These are phyloP conservation scores for Aphelocoma californica DNA, from an alignment of 2,797 vertebrate genomes.

Conservation along the genomic window DNA sequence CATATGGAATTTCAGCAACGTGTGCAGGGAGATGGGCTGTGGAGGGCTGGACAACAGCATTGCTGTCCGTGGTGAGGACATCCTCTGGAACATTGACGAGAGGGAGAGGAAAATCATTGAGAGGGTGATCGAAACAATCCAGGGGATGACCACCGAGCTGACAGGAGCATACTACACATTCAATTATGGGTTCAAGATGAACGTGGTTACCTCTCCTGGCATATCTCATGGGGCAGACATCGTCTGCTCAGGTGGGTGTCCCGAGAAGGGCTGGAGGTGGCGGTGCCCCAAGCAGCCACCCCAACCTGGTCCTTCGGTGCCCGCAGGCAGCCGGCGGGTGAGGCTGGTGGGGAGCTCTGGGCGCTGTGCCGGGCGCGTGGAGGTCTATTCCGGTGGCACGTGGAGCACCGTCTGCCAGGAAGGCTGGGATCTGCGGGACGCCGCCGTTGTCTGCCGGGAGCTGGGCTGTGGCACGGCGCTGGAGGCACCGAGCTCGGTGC, in stretches of 20 bases:
- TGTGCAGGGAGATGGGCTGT: too few relatives aligned
- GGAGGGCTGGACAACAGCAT: too few relatives aligned
- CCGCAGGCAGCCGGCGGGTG: slow-evolving; percentile 37
- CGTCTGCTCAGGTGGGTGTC: neutral
- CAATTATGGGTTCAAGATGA: too few relatives aligned
- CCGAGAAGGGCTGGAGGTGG: neutral
- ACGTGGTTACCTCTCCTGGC: too few relatives aligned
- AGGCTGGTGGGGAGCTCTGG: slow-evolving; percentile 23
- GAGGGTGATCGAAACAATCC: too few relatives aligned
- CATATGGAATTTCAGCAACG: too few relatives aligned
- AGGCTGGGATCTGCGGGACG: slow-evolving; percentile 30
- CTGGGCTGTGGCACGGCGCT: slow-evolving; percentile 55
- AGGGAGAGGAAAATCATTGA: too few relatives aligned
- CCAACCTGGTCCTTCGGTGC: neutral
- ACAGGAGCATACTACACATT: too few relatives aligned
- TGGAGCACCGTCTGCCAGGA: slow-evolving; percentile 68
- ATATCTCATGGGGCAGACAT: neutral
- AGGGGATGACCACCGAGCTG: too few relatives aligned
- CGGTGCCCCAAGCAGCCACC: rapidly evolving
- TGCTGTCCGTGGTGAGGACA: too few relatives aligned
- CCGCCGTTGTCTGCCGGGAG: slow-evolving; percentile 59
- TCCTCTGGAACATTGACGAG: too few relatives aligned
- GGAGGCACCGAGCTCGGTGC: too few relatives aligned
- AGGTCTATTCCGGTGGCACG: slow-evolving; percentile 1
- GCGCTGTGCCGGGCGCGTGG: slow-evolving; percentile 60